A percentile compares a stretch with the other conserved stretches of the same genome.
Evolutionary conservation across 2,797 vertebrate species (phyloP).

Genomic region (Cossypha niveicapilla): DNA sequence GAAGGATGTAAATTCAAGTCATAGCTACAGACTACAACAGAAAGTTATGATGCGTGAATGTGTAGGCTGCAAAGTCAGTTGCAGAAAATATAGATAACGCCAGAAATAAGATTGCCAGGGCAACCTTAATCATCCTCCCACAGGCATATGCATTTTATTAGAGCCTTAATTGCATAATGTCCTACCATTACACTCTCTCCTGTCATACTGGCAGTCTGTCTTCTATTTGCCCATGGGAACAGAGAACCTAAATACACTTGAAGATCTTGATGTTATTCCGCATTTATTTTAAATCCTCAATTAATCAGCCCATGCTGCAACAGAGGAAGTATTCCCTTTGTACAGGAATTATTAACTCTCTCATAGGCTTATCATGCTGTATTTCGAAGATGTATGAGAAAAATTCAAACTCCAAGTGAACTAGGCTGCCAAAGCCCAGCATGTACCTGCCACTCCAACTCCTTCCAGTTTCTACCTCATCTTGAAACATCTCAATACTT

Average conservation of each 20-base stretch:
- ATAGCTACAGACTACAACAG: background rate
- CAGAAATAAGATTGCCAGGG: conserved; percentile 55
- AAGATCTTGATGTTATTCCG: background rate
- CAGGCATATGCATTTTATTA: conserved; percentile 17
- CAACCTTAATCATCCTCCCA: conserved; percentile 34
- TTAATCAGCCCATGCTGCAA: background rate
- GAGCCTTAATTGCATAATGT: conserved; percentile 1
- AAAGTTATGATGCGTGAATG: background rate
- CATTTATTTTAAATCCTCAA: background rate
- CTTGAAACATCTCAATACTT: background rate
- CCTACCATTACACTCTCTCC: background rate
- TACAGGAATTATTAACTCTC: background rate
- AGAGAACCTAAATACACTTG: background rate
- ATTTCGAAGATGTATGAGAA: background rate
- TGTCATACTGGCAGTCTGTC: background rate
- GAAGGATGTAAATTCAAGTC: background rate
- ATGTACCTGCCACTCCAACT: background rate
- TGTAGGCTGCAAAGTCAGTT: conserved; percentile 31
- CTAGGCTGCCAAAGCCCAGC: background rate
- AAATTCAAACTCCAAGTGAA: background rate
- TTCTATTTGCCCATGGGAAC: background rate
- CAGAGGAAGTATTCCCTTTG: background rate
- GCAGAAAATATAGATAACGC: conserved; percentile 23
- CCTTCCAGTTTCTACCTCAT: background rate
- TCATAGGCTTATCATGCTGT: background rate